These are phyloP conservation scores for Dascillus cervinus DNA, from an alignment of 2,888 invertebrate genomes.

Conservation along the genomic window DNA sequence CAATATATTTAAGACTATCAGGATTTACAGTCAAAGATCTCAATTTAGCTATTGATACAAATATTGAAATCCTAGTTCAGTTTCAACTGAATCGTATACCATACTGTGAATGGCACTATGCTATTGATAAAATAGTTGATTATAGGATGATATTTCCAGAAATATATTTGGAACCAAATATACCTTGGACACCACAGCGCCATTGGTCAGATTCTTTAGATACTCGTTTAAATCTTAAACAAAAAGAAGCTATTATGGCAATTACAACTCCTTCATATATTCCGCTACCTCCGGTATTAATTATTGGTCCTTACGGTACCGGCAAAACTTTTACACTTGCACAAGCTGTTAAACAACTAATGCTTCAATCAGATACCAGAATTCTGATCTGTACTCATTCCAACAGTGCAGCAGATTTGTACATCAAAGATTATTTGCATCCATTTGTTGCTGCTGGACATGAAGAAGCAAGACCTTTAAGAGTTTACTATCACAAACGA, in stretches of 20 bases:
- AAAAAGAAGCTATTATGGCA: constrained; percentile 69
- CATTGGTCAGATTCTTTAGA: constrained; percentile 61
- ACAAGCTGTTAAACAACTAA: constrained; percentile 59
- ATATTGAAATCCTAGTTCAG: constrained; percentile 64
- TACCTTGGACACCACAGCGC: constrained; percentile 62
- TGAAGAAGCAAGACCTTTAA: constrained; percentile 59
- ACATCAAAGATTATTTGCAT: constrained; percentile 77
- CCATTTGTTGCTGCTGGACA: constrained; percentile 62
- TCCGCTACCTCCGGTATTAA: constrained; percentile 60
- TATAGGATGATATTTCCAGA: constrained; percentile 67
- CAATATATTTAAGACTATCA: constrained; percentile 66
- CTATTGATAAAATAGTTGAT: constrained; percentile 67
- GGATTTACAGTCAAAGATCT: constrained; percentile 57
- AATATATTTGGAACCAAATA: constrained; percentile 52
- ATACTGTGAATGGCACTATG: constrained; percentile 78
- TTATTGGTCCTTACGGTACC: constrained; percentile 77
- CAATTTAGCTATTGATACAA: constrained; percentile 51
- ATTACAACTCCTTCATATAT: constrained; percentile 60
- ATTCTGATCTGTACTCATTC: constrained; percentile 81
- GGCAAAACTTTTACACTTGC: constrained; percentile 81
- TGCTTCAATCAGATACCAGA: constrained; percentile 54
- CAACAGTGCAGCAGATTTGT: constrained; percentile 79
- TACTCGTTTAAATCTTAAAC: constrained; percentile 63
- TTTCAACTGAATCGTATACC: constrained; percentile 74
- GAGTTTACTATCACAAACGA: constrained; percentile 73